Evolutionary conservation across 2,797 vertebrate species (phyloP).

Genomic region (Lithobates pipiens): DNA sequence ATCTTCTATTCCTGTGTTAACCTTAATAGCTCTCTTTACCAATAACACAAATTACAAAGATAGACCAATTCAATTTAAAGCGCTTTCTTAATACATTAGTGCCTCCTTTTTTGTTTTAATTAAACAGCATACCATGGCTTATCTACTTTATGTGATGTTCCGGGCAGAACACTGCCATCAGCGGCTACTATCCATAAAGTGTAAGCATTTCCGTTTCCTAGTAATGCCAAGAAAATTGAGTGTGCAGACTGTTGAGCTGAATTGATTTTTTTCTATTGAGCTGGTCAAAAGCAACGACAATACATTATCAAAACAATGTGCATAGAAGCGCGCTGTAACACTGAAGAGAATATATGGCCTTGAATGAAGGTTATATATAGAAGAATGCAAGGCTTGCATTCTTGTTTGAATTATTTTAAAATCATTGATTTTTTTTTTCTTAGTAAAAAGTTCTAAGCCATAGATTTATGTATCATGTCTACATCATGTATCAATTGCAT

Average conservation of each 20-base stretch:
- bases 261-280: slow-evolving; percentile 12
- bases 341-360: background rate
- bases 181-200: background rate
- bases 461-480: background rate
- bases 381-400: background rate
- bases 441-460: background rate
- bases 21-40: slow-evolving; percentile 47
- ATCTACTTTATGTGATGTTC: slow-evolving; percentile 11
- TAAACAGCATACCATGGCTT: slow-evolving; percentile 21
- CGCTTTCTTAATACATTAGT: slow-evolving; percentile 7
- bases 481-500: background rate
- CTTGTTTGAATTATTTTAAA: background rate
- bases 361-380: background rate
- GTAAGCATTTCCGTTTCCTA: background rate
- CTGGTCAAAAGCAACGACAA: background rate
- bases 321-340: background rate
- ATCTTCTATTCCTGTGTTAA: slow-evolving; percentile 40
- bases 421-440: background rate
- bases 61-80: slow-evolving; percentile 13
- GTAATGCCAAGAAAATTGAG: background rate
- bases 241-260: background rate
- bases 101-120: slow-evolving; percentile 45
- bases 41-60: slow-evolving; percentile 42
- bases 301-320: slow-evolving; percentile 5
- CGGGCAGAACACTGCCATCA: background rate